Conservation (phyloP, 2,888 invertebrate species). For the Aphodius sticticus region DNA sequence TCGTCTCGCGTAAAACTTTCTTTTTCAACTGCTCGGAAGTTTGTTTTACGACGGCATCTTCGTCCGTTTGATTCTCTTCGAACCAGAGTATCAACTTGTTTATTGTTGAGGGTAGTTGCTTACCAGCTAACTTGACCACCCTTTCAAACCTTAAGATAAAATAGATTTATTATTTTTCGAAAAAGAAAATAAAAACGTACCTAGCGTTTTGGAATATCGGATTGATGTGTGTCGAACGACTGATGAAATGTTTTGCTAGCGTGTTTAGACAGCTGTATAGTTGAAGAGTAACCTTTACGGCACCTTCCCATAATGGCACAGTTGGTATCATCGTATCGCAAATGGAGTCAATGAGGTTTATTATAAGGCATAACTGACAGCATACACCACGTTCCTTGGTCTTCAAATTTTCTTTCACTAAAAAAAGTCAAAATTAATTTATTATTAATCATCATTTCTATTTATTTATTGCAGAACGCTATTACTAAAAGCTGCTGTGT, state of each 20-base stretch:
- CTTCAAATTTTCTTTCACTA: conserved; percentile 61
- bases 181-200: conserved; percentile 50
- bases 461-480: too few species aligned
- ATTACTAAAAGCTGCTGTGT: too few species aligned
- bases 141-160: conserved; percentile 62
- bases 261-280: conserved; percentile 65
- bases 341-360: conserved; percentile 63
- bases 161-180: not conserved
- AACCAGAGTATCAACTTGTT: conserved; percentile 68
- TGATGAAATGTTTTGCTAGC: conserved; percentile 68
- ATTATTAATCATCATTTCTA: too few species aligned
- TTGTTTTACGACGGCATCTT: conserved; percentile 51
- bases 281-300: conserved; percentile 65
- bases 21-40: conserved; percentile 56
- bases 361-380: conserved; percentile 65
- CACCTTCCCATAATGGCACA: conserved; percentile 64
- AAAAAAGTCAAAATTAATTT: conserved; percentile 6
- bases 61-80: conserved; percentile 62
- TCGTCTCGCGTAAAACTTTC: conserved; percentile 68
- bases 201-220: conserved; percentile 63
- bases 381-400: conserved; percentile 66
- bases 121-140: conserved; percentile 67
- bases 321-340: conserved; percentile 63
- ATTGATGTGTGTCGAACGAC: conserved; percentile 60
- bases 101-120: conserved; percentile 64